These are phyloP conservation scores for Eudyptes chrysolophus DNA, from an alignment of 2,113 vertebrate species.

Conservation along the genomic window DNA sequence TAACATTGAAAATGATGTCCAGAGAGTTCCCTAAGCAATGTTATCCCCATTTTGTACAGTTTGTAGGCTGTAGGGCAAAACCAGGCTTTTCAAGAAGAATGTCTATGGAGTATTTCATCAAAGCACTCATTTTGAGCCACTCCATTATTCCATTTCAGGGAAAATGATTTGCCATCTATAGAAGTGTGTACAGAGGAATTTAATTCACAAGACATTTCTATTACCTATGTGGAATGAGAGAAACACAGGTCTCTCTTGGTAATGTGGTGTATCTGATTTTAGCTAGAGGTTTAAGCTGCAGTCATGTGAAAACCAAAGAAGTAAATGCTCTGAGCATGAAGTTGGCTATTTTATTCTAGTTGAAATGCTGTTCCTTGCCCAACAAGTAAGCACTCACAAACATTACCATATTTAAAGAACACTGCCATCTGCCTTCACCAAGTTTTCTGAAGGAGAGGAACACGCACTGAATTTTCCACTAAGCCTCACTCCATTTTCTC, in stretches of 20 bases:
- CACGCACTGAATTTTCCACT: not conserved
- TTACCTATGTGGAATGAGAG: not conserved
- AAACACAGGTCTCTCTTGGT: not conserved
- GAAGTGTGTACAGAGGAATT: not conserved
- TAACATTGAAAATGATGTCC: not conserved
- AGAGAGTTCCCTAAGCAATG: not conserved
- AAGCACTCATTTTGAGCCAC: not conserved
- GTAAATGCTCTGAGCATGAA: not conserved
- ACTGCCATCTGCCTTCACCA: fast-evolving
- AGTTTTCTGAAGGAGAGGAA: not conserved
- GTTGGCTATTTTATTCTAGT: not conserved
- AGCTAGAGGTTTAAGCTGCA: not conserved
- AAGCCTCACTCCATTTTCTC: not conserved
- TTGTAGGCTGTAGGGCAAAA: not conserved
- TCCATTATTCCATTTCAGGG: not conserved
- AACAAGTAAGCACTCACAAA: not conserved
- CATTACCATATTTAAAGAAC: not conserved
- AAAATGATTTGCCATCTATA: not conserved
- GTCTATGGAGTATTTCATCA: not conserved
- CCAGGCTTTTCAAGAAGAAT: not conserved
- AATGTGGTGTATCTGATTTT: fast-evolving
- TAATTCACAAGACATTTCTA: not conserved
- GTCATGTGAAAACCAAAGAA: fast-evolving
- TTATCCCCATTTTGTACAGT: not conserved
- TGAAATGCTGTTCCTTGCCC: not conserved